A percentile compares a stretch with the other conserved stretches of the same genome.
phyloP scores from a whole-genome alignment of 37 sponge, comb jelly and placozoan species.

The Chondrilla cf. caribensis region DNA sequence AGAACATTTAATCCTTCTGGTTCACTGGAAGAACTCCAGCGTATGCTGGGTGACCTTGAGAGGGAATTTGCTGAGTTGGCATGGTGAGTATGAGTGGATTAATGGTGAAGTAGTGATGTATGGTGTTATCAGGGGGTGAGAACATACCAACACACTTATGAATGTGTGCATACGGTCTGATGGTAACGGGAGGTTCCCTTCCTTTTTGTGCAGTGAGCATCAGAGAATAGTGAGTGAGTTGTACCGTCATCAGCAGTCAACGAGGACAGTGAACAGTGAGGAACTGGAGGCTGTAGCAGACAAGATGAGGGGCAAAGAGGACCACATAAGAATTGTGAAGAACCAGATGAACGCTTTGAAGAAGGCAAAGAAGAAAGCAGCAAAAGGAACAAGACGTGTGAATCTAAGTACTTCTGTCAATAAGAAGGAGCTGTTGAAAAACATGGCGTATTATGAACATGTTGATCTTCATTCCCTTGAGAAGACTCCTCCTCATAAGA shows the following conservation, averaged over 20 bases:
- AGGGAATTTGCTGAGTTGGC: conserved; percentile 40
- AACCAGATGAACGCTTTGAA: not conserved
- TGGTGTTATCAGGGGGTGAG: too few species aligned
- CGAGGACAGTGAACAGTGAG: not conserved
- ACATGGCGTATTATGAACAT: too few species aligned
- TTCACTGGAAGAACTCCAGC: conserved; percentile 26
- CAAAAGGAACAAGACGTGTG: too few species aligned
- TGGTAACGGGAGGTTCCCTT: too few species aligned
- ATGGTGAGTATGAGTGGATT: conserved; percentile 21
- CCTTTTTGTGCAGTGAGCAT: conserved; percentile 34
- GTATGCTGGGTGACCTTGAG: conserved; percentile 41
- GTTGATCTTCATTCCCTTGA: too few species aligned
- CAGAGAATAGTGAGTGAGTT: conserved; percentile 35
- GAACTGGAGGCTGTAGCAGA: conserved; percentile 30
- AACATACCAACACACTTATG: too few species aligned
- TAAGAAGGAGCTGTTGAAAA: too few species aligned
- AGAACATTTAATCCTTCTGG: not conserved
- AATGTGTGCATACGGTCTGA: not conserved
- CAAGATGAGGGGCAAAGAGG: conserved; percentile 41
- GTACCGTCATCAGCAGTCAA: not conserved
- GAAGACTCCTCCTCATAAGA: too few species aligned
- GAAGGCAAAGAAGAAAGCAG: too few species aligned
- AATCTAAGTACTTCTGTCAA: too few species aligned
- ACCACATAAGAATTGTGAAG: conserved; percentile 49
- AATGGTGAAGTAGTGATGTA: not conserved